These are phyloP conservation scores for Lagenorhynchus albirostris DNA, from an alignment of 2,113 vertebrate genomes.

Conservation along the genomic window DNA sequence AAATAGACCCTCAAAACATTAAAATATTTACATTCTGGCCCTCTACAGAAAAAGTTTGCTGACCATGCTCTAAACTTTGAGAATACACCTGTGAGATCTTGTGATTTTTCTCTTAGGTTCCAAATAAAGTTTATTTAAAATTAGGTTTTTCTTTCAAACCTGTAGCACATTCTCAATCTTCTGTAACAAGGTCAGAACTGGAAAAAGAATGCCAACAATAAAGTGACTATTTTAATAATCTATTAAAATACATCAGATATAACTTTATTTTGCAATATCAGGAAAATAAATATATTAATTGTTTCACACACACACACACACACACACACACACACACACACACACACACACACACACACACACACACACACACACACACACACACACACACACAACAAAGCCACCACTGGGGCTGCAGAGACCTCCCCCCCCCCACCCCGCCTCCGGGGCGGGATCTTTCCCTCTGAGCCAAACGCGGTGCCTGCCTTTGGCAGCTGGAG, in stretches of 20 bases:
- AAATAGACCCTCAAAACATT: not conserved
- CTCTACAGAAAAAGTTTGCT: not conserved
- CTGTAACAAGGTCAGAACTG: not conserved
- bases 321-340: no score
- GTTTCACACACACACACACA: not conserved
- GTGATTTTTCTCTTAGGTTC: not conserved
- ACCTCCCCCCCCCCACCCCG: not conserved
- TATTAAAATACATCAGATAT: not conserved
- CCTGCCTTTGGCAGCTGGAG: not conserved
- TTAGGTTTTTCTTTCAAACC: not conserved
- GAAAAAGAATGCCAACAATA: not conserved
- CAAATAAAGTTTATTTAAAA: not conserved
- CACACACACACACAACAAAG: not conserved
- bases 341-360: not conserved
- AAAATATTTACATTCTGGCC: not conserved
- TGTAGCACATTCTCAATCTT: not conserved
- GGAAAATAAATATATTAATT: not conserved
- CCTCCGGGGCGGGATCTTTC: not conserved
- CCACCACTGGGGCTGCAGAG: not conserved
- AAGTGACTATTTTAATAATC: not conserved
- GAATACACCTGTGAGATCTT: not conserved
- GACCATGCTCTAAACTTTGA: not conserved
- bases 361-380: no score
- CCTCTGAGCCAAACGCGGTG: not conserved
- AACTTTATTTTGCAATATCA: not conserved